phyloP scores from a whole-genome alignment of 2,113 vertebrate species.

The Seriola aureovittata region DNA sequence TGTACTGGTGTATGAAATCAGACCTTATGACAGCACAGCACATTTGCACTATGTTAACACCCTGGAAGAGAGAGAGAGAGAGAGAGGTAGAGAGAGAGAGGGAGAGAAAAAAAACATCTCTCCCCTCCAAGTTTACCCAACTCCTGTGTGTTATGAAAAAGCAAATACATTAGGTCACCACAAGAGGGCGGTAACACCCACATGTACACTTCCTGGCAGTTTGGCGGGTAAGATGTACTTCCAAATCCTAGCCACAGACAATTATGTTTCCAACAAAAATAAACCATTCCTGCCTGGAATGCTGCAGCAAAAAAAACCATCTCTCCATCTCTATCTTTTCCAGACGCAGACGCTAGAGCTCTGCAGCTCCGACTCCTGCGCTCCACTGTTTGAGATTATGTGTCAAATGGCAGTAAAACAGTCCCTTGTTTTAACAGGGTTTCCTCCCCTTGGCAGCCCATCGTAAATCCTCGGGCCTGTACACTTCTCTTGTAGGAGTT shows the following conservation, averaged over 20 bases:
- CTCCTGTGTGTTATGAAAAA: constrained; percentile 15
- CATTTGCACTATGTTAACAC: constrained; percentile 56
- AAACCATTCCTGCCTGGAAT: constrained; percentile 83
- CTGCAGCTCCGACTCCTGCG: constrained; percentile 33
- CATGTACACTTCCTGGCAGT: constrained; percentile 57
- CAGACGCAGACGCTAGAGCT: constrained; percentile 43
- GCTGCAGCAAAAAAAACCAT: constrained; percentile 79
- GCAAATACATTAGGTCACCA: constrained; percentile 65
- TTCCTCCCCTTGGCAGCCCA: constrained; percentile 57
- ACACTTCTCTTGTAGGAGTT: constrained; percentile 26
- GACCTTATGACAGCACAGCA: constrained; percentile 44
- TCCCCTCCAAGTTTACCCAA: constrained; percentile 28
- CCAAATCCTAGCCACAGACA: constrained; percentile 83
- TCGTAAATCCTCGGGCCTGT: constrained; percentile 32
- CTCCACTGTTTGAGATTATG: constrained; percentile 61
- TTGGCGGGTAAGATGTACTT: constrained; percentile 74
- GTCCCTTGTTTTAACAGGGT: constrained; percentile 61
- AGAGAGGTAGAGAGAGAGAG: background rate
- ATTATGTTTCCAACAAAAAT: constrained; percentile 85
- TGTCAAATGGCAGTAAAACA: constrained; percentile 70
- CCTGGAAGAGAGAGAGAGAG: background rate
- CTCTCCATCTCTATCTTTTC: constrained; percentile 69
- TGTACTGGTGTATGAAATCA: constrained; percentile 28
- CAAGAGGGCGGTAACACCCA: constrained; percentile 72
- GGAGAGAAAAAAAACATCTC: constrained; percentile 29